Base-by-base conservation (phyloP, 2,113 vertebrate species). In the Donacobius atricapilla region DNA sequence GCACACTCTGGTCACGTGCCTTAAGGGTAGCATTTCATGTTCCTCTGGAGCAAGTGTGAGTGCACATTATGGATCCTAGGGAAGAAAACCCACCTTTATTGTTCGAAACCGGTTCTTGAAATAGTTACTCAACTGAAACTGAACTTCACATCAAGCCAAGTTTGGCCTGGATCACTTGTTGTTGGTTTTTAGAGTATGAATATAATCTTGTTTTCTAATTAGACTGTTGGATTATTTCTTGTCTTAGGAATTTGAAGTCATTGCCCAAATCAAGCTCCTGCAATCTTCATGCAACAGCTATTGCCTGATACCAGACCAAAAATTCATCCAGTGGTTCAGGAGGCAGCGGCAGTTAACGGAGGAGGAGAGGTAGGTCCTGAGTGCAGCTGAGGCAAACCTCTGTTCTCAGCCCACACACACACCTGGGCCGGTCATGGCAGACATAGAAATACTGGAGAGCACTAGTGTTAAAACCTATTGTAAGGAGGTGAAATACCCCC, bases 211-310 rank as follows among this genome's bases (percentile, higher is more conserved):
- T 63, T 85, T 82, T 94, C 23, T 85, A 61, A 88, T 86, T 85
- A 73, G 45, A 44, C 76, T 73, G 2, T 89, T 83, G 75, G 50
- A 17, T 92, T 64, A 24, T 77, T 90, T 79, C 3, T 73, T 92
- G 85, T 80, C 44, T 86, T 94, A 99, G 99, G 99, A 99, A 96
- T 99, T 99, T 96, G 99, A 99, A 97, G 98, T 99, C 65, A 99
- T 99, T 3, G 99, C 99, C 47, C 98, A 99, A 94, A 99, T 99
- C 93, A 99, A 99, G 96, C 98, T 99, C 93, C 94, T 99, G 47
- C 99, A 99, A 71, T 99, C 99, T 22, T 98, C 99, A 23, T 99
- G 99, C 77, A 99, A 99, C 97, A 99, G 98, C 96, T 99, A 99
- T 47, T 99, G 98, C 84, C 98, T 99, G 97, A 97, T 65, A 28